These are phyloP conservation scores for Sitophilus oryzae DNA, from an alignment of 1,140 invertebrate genomes.

Conservation along the genomic window DNA sequence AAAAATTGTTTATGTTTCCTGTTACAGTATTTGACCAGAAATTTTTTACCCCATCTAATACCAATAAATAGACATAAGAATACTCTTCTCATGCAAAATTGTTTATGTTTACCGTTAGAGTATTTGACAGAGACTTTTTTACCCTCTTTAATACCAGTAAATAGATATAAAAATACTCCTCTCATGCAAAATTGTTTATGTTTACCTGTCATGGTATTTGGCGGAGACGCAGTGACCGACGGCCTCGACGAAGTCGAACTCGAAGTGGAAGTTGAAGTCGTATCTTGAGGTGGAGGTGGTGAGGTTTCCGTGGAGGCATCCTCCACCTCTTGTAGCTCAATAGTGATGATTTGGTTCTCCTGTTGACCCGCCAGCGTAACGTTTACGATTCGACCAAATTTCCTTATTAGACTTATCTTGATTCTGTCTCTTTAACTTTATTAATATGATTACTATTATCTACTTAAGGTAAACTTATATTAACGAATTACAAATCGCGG, in stretches of 20 bases:
- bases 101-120: no score
- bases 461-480: no score
- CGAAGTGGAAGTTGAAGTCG: constrained; percentile 10
- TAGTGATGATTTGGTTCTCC: constrained; percentile 34
- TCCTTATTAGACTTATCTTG: constrained; percentile 5
- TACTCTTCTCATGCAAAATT: no score
- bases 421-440: neutral
- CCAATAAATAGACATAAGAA: no score
- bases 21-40: no score
- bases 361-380: constrained; percentile 38
- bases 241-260: constrained; percentile 28
- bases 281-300: constrained; percentile 15
- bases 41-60: no score
- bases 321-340: constrained; percentile 40
- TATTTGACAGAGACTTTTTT: no score
- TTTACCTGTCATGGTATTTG: constrained; percentile 43
- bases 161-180: no score
- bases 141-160: no score
- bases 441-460: no score
- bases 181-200: no score
- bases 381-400: constrained; percentile 1
- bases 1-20: no score
- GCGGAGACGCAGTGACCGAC: constrained; percentile 33
- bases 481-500: constrained; percentile 1
- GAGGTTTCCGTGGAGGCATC: constrained; percentile 29